Base-by-base conservation (phyloP, 2,113 vertebrate species). In the Galbula dea region DNA sequence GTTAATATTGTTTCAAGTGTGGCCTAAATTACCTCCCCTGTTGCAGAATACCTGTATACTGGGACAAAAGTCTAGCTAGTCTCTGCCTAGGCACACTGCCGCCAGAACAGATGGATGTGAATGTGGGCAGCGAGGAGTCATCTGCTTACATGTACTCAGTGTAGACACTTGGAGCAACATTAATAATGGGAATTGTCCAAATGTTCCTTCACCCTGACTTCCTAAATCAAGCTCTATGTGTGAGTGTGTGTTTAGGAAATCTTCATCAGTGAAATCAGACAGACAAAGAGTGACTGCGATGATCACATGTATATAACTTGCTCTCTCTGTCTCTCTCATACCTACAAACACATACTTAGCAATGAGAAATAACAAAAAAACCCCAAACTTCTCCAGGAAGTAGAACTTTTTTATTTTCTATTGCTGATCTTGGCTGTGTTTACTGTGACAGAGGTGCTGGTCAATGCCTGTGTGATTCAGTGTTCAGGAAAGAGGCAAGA, bases 91-190 rank as follows among this genome's bases (percentile, higher is more conserved):
- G 93, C 81, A 83, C 20, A 10, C 30, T 92, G 95, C 89, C 94
- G 87, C 34, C 12, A 13, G 49, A 92, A 61, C 88, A 91, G 86
- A 89, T 93, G 95, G 94, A 12, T 29, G 46, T 1, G 3, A 79
- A 19, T n/a, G 20, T 27, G 52, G 81, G 89, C 83, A 92, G 68
- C 11, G 85, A 73, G 57, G 66, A 76, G 41, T 48, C 51, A 37
- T 68, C 51, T 57, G 30, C 0, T 0, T 12, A 3, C 3, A 0
- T 26, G 37, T n/a, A 23, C 13, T n/a, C 77, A 65, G 24, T 2
- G 23, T 43, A 86, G 36, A 46, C 27, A 48, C 36, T 30, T 80
- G 62, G 59, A 87, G 68, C 48, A 58, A 24, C 51, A 59, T 23
- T 57, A 88, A 11, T 58, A 81, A 71, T 61, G 48, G 80, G 48